Conservation (phyloP, 2,888 invertebrate species). For the Drosophila robusta region DNA sequence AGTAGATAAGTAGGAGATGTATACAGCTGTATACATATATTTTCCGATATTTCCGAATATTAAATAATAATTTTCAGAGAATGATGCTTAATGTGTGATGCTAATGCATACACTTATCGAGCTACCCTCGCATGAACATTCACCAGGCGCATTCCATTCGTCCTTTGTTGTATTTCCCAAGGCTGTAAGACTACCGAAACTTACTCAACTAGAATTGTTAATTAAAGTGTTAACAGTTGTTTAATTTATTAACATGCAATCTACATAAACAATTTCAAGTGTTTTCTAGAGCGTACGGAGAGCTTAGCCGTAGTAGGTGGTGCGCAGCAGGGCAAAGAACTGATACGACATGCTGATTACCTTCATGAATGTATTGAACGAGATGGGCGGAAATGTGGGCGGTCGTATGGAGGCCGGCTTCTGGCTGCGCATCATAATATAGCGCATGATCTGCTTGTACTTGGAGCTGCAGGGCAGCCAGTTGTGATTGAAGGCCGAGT, state of each 20-base stretch:
- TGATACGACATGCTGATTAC: constrained; percentile 82
- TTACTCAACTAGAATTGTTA: background rate
- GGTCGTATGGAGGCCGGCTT: constrained; percentile 76
- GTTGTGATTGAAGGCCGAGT: constrained; percentile 76
- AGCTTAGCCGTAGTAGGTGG: constrained; percentile 70
- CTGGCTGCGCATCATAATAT: constrained; percentile 78
- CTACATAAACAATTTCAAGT: background rate
- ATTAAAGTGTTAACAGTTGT: background rate
- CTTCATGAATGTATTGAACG: constrained; percentile 80
- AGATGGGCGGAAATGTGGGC: constrained; percentile 81
- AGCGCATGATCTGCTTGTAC: constrained; percentile 71
- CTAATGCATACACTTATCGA: too few relatives aligned
- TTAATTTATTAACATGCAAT: background rate
- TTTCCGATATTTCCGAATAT: too few relatives aligned
- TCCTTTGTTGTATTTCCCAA: too few relatives aligned
- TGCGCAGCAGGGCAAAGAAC: constrained; percentile 75
- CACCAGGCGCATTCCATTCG: too few relatives aligned
- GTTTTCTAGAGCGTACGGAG: too few relatives aligned
- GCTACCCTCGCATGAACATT: too few relatives aligned
- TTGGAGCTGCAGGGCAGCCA: constrained; percentile 69
- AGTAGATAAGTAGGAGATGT: too few relatives aligned
- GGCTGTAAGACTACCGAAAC: background rate
- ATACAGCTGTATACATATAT: too few relatives aligned
- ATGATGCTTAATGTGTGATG: too few relatives aligned
- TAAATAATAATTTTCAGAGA: too few relatives aligned